Evolutionary conservation across 2,888 invertebrate genomes (phyloP).

Genomic region (Tetragnatha montana): DNA sequence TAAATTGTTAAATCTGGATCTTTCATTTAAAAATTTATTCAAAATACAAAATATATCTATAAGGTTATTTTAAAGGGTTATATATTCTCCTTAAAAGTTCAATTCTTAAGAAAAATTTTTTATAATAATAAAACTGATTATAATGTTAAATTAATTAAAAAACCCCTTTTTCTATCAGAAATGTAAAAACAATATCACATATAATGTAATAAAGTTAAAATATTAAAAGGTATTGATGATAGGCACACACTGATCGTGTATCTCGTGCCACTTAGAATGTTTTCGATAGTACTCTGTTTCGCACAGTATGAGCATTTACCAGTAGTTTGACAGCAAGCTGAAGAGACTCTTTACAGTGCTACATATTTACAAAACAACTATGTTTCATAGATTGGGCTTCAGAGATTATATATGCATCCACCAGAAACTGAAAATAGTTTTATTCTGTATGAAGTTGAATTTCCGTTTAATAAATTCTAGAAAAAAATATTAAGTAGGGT

Average conservation of each 20-base stretch:
- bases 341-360: conserved; percentile 23
- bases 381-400: conserved; percentile 10
- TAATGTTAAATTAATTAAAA: no score
- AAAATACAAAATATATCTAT: no score
- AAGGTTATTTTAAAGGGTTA: no score
- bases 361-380: conserved; percentile 64
- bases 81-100: no score
- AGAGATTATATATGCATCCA: conserved; percentile 29
- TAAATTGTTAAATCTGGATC: no score
- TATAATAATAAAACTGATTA: no score
- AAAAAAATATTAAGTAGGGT: not conserved
- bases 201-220: not conserved
- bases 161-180: no score
- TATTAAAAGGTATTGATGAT: not conserved
- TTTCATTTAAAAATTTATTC: no score
- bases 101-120: no score
- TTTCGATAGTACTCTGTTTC: conserved; percentile 34
- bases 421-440: not conserved
- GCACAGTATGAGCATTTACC: conserved; percentile 8
- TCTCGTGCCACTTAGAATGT: not conserved
- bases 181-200: not conserved
- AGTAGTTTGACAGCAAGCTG: conserved; percentile 22
- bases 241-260: not conserved
- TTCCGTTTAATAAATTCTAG: no score
- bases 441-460: not conserved